Evolutionary conservation across 2,113 vertebrate genomes (phyloP), one percentile per base, ranked within the genome.

Genomic region (Carassius gibelio): DNA sequence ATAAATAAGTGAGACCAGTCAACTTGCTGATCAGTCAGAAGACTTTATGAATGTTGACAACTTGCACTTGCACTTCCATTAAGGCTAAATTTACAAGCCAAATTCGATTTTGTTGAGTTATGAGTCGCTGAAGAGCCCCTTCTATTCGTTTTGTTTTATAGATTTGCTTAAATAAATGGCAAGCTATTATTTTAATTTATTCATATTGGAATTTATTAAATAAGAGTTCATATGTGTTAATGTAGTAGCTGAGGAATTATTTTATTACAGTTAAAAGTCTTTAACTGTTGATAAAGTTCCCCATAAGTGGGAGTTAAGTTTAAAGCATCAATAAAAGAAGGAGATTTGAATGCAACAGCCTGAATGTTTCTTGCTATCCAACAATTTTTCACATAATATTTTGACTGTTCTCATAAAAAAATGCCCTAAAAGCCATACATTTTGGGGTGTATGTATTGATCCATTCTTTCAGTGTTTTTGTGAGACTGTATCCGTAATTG

Each of bases 401-500:
- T 76, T 30, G 57, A 55, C 50, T 78, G 30, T 38, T 57, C 17
- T 36, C 21, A 14, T 15, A 30, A 38, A 75, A 75, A 19, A 50
- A 68, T 13, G 38, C 15, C 23, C 15, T 50, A 13, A 66, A 68
- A 48, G 2, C 21, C 36, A 15, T 30, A 15, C 0, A 26, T 23
- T 64, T 19, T 19, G 7, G 6, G 3, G 4, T 8, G 11, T 19
- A 34, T 55, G 55, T 38, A 75, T n/a, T 4, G 57, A 42, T 75
- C 26, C 30, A 75, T 76, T 76, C 38, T 45, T 26, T 75, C n/a
- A 45, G 6, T 61, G 14, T n/a, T 21, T 81, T 52, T 80, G 52
- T 26, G 26, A 74, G 38, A 34, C 26, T 57, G 30, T 42, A 34
- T 61, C 5, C 21, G n/a, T 84, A 75, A 76, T 17, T 76, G 75